A percentile compares a stretch with the other conserved stretches of the same genome.
These are phyloP conservation scores for Herpetotheres cachinnans DNA, from an alignment of 2,113 vertebrate genomes.

Conservation along the genomic window DNA sequence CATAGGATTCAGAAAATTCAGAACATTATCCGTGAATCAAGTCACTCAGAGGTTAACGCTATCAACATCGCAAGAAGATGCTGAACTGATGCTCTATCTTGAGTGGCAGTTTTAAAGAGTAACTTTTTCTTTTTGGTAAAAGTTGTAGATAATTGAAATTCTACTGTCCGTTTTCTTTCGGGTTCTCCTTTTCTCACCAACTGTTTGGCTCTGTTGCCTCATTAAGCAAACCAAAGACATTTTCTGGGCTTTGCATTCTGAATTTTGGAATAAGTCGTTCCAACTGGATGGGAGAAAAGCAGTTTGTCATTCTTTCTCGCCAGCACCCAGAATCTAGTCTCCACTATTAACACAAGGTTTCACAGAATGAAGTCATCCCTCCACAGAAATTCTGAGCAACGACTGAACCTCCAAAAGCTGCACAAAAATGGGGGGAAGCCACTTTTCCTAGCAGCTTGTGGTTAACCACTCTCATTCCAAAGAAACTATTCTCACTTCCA, in stretches of 20 bases:
- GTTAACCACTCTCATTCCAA: constrained; percentile 1
- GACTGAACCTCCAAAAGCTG: not conserved
- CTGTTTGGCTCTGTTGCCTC: not conserved
- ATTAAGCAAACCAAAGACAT: not conserved
- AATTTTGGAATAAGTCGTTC: not conserved
- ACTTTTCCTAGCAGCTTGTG: not conserved
- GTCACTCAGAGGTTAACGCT: not conserved
- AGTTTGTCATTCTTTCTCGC: not conserved
- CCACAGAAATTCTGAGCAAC: not conserved
- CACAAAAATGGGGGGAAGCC: not conserved
- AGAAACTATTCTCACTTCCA: constrained; percentile 30
- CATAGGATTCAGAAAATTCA: not conserved
- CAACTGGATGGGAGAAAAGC: not conserved
- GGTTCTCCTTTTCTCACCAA: not conserved
- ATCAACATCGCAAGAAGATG: not conserved
- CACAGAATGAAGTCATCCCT: not conserved
- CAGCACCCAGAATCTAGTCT: not conserved
- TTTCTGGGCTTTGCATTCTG: not conserved
- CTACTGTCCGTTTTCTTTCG: not conserved
- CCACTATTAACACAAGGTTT: not conserved
- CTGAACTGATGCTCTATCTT: not conserved
- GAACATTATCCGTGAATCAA: not conserved
- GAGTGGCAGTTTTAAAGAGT: not conserved
- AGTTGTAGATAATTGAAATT: not conserved
- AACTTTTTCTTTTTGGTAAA: not conserved